phyloP scores from a whole-genome alignment of 1,140 invertebrate genomes.

The Neodiprion pinetum region DNA sequence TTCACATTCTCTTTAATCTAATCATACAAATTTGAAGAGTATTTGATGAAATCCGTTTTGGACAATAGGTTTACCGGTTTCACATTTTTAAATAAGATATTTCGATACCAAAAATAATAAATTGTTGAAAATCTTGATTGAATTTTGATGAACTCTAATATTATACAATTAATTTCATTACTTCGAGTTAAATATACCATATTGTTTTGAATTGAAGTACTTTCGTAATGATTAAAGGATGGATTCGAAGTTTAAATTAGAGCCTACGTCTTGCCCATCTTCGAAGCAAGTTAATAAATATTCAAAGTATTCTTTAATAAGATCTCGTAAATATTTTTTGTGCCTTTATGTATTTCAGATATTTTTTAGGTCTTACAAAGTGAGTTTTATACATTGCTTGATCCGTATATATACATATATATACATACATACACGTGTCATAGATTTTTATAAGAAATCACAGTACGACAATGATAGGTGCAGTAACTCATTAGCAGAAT shows the following conservation, averaged over 20 bases:
- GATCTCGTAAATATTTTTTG: slow-evolving; percentile 6
- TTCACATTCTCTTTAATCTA: slow-evolving; percentile 3
- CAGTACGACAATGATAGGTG: not conserved
- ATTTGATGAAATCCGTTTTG: no score
- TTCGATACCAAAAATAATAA: no score
- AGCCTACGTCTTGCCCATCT: not conserved
- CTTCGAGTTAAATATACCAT: no score
- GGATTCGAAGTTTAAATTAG: no score
- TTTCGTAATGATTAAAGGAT: no score
- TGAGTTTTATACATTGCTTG: not conserved
- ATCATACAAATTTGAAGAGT: not conserved
- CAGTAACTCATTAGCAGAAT: not conserved
- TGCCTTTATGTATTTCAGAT: slow-evolving; percentile 9
- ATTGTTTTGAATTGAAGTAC: no score
- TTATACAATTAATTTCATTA: no score
- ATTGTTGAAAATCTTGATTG: no score
- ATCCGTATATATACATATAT: not conserved
- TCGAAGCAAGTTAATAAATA: not conserved
- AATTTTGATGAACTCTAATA: no score
- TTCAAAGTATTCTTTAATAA: not conserved
- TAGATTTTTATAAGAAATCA: not conserved
- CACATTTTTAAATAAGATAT: no score
- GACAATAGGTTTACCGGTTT: no score
- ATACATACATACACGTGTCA: no score
- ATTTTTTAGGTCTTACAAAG: slow-evolving; percentile 41